Percentiles rank a stretch among this genome's conserved stretches.
phyloP scores from a whole-genome alignment of 2,113 vertebrate genomes.

The Mystacornis crossleyi region DNA sequence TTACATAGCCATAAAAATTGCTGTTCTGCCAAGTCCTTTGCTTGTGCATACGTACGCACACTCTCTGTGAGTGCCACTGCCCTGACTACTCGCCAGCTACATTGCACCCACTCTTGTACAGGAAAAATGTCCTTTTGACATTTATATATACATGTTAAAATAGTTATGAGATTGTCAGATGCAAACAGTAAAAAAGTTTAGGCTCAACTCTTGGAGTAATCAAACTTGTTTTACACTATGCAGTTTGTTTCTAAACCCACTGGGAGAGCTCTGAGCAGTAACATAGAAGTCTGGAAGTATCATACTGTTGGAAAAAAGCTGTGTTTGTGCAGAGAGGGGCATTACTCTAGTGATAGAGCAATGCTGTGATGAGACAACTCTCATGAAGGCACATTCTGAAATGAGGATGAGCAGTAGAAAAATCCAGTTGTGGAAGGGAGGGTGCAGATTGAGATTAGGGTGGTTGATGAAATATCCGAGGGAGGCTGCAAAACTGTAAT shows the following conservation, averaged over 20 bases:
- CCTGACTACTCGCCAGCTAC: neutral
- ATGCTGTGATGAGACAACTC: neutral
- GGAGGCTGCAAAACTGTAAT: neutral
- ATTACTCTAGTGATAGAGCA: neutral
- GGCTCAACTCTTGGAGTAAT: neutral
- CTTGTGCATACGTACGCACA: rapidly evolving
- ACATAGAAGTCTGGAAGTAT: neutral
- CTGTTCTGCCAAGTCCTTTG: neutral
- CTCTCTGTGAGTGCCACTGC: neutral
- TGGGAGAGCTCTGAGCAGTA: neutral
- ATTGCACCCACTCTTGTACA: neutral
- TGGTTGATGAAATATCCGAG: neutral
- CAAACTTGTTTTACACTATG: rapidly evolving
- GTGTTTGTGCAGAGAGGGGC: neutral
- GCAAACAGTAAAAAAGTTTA: neutral
- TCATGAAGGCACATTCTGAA: neutral
- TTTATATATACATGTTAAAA: neutral
- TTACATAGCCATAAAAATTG: neutral
- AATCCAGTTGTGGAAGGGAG: neutral
- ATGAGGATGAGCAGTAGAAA: neutral
- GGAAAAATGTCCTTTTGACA: neutral
- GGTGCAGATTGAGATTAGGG: neutral
- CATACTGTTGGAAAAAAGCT: neutral
- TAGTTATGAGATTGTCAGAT: neutral
- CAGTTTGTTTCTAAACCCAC: neutral